Conservation (phyloP, 2,113 vertebrate species). For the Atrichornis clamosus region DNA sequence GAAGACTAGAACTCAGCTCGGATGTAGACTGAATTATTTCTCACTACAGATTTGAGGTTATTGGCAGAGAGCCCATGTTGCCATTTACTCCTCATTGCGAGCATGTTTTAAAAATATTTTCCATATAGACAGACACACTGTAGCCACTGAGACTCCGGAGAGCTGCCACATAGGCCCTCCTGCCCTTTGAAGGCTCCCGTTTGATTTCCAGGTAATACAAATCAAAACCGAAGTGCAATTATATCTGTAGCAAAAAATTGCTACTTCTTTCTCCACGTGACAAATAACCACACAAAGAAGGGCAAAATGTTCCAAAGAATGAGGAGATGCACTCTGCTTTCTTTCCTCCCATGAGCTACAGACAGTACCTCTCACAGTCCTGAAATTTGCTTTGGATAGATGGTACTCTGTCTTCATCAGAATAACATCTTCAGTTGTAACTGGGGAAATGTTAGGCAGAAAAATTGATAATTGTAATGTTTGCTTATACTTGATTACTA, state of each 20-base stretch:
- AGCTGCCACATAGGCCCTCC: neutral
- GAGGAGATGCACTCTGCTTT: neutral
- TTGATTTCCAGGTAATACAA: constrained; percentile 33
- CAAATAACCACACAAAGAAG: neutral
- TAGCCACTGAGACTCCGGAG: constrained; percentile 36
- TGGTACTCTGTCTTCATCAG: neutral
- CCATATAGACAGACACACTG: constrained; percentile 6
- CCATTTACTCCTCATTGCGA: constrained; percentile 51
- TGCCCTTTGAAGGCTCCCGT: neutral
- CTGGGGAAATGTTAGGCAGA: neutral
- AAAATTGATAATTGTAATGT: neutral
- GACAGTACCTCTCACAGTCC: neutral
- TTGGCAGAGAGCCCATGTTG: constrained; percentile 41
- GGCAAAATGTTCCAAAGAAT: neutral
- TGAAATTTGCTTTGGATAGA: neutral
- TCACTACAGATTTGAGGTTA: constrained; percentile 52
- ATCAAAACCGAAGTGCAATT: neutral
- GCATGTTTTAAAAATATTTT: constrained; percentile 36
- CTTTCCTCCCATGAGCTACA: neutral
- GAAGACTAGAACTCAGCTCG: constrained; percentile 10
- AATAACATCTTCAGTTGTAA: neutral
- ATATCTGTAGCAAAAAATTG: neutral
- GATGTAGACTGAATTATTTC: constrained; percentile 44
- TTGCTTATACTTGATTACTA: neutral
- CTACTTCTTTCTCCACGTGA: neutral